Conservation (phyloP, 2,113 vertebrate genomes). For the Cettia cetti region DNA sequence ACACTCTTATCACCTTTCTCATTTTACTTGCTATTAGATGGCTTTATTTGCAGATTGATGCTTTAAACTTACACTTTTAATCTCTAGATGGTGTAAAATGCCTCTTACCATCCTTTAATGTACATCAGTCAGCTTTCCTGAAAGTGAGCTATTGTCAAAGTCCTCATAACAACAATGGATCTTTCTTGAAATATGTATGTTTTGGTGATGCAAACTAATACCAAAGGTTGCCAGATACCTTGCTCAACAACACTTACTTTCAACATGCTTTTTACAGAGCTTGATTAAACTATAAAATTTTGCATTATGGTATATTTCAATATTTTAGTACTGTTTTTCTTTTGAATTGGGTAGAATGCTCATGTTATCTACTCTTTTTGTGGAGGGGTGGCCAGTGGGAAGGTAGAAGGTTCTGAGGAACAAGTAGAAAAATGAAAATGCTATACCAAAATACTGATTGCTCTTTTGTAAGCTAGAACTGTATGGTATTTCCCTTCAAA, state of each 20-base stretch:
- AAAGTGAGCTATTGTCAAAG: not conserved
- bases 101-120: not conserved
- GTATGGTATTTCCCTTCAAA: not conserved
- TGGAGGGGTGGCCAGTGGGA: fast-evolving
- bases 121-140: not conserved
- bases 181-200: fast-evolving
- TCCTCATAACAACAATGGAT: not conserved
- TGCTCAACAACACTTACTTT: not conserved
- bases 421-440: not conserved
- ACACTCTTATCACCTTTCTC: constrained; percentile 62
- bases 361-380: not conserved
- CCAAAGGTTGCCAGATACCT: not conserved
- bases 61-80: constrained; percentile 53
- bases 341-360: not conserved
- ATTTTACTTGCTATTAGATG: constrained; percentile 55
- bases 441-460: not conserved
- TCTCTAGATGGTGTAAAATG: constrained; percentile 52
- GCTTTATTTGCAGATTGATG: constrained; percentile 62
- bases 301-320: not conserved
- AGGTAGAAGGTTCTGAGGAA: not conserved
- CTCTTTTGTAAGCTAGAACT: not conserved
- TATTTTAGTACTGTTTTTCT: not conserved
- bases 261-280: not conserved
- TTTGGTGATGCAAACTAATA: not conserved
- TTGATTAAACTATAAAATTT: not conserved